Conservation (phyloP, 2,888 invertebrate species). For the Falcaria lacertinaria region DNA sequence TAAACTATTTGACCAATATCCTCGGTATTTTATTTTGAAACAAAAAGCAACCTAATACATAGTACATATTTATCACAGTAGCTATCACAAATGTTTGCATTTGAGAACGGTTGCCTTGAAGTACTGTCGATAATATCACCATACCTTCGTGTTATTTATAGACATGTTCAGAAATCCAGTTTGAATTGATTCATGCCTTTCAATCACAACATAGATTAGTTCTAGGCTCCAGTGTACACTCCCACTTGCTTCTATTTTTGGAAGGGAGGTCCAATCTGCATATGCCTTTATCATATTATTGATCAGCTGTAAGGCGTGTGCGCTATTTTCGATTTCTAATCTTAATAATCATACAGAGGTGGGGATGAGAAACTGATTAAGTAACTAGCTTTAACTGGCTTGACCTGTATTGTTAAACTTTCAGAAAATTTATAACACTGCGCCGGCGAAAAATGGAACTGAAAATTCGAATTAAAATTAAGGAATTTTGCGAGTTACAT, state of each 20-base stretch:
- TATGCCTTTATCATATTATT: conserved; percentile 44
- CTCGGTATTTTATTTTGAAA: no score
- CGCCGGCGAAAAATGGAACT: no score
- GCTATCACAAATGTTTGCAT: not conserved
- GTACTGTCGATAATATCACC: not conserved
- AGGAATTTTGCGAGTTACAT: no score
- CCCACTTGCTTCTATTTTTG: conserved; percentile 22
- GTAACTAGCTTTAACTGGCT: no score
- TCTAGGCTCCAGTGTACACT: conserved; percentile 6
- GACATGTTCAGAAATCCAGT: not conserved
- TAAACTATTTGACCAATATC: no score
- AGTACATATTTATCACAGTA: no score
- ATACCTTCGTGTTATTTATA: not conserved
- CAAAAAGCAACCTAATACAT: no score
- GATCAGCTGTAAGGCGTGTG: conserved; percentile 38
- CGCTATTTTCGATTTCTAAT: conserved; percentile 44
- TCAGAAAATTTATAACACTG: no score
- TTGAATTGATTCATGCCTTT: conserved; percentile 15
- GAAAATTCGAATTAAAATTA: no score
- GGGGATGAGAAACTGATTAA: conserved; percentile 23
- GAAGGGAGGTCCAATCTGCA: conserved; percentile 36
- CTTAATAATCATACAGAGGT: conserved; percentile 51
- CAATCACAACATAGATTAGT: conserved; percentile 9
- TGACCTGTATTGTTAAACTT: no score
- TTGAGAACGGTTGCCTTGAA: not conserved